Conservation (phyloP, 2,888 invertebrate genomes). For the Caenorhabditis drosophilae region DNA sequence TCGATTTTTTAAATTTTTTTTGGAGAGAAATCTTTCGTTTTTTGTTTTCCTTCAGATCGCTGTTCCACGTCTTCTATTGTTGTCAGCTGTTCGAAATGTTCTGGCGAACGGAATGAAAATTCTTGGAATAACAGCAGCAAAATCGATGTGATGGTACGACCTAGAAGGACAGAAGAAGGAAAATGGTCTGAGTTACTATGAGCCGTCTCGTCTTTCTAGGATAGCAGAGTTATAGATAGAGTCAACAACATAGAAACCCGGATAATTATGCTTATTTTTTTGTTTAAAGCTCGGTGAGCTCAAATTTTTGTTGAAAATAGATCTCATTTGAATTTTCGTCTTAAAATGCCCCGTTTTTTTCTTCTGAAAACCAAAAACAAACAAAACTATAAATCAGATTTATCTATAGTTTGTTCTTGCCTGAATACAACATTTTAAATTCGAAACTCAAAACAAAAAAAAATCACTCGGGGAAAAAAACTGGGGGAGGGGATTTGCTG, state of each 20-base stretch:
- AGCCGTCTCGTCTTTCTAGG: conserved; percentile 44
- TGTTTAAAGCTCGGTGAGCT: no score
- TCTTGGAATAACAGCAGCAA: conserved; percentile 56
- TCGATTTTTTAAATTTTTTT: not conserved
- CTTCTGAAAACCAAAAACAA: no score
- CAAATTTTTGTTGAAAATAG: no score
- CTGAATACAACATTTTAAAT: no score
- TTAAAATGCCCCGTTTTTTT: no score
- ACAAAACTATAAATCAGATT: no score
- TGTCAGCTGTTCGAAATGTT: conserved; percentile 56
- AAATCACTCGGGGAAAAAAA: no score
- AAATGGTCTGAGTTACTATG: conserved; percentile 2
- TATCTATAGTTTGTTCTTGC: no score
- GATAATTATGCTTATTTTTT: no score
- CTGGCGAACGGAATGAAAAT: conserved; percentile 58
- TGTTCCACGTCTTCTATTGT: conserved; percentile 57
- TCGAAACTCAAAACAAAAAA: no score
- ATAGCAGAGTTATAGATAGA: conserved; percentile 12
- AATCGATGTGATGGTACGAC: conserved; percentile 51
- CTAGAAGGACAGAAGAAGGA: conserved; percentile 23
- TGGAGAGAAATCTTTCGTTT: not conserved
- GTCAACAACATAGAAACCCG: no score
- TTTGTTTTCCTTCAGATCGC: conserved; percentile 38
- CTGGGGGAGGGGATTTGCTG: not conserved
- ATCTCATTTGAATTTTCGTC: no score